Conservation (phyloP, 2,888 invertebrate species). For the Thymelicus sylvestris region DNA sequence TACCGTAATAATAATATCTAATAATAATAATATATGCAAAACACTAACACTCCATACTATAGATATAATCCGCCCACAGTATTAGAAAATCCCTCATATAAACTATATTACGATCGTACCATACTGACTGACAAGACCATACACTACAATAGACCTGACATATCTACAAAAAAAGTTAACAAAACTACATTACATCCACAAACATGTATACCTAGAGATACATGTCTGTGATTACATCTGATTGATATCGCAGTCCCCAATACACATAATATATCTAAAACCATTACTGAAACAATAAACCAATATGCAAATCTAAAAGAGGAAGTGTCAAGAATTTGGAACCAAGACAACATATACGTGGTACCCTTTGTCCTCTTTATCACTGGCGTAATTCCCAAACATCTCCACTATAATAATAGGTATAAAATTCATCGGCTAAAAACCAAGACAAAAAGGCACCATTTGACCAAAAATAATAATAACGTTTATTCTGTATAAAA, state of each 20-base stretch:
- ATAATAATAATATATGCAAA: not conserved
- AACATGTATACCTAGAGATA: too few relatives aligned
- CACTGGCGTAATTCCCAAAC: conserved; percentile 13
- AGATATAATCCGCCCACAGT: conserved; percentile 23
- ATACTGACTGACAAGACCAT: conserved; percentile 35
- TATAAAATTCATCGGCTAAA: too few relatives aligned
- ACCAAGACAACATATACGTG: conserved; percentile 24
- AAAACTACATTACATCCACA: conserved; percentile 31
- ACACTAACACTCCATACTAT: conserved; percentile 30
- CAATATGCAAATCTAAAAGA: conserved; percentile 31
- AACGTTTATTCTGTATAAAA: too few relatives aligned
- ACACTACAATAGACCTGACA: conserved; percentile 38
- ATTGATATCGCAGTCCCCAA: conserved; percentile 38
- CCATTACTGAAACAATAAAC: conserved; percentile 37
- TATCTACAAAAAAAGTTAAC: conserved; percentile 34
- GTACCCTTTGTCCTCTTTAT: conserved; percentile 32
- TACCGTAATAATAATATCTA: too few relatives aligned
- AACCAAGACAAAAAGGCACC: not conserved
- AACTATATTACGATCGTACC: conserved; percentile 34
- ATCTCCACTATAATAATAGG: not conserved
- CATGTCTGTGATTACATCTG: too few relatives aligned
- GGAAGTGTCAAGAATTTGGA: conserved; percentile 36
- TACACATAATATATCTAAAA: conserved; percentile 37
- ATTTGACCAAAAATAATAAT: too few relatives aligned
- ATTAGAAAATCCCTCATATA: conserved; percentile 11